Evolutionary conservation across 2,113 vertebrate species (phyloP).

Genomic region (Aramus guarauna): DNA sequence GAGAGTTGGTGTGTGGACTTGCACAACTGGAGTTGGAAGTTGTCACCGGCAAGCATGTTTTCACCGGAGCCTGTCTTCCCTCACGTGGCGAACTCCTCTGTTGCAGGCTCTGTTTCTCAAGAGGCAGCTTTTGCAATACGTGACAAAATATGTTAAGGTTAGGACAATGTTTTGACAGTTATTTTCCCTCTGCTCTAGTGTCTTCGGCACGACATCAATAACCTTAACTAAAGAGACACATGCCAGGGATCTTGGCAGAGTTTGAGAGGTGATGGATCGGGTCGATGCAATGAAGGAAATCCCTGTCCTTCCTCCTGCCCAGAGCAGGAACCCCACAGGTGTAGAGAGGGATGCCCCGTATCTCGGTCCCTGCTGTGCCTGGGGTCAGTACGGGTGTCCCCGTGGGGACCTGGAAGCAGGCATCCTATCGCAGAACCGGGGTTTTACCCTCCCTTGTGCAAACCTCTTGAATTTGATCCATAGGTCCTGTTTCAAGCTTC

Average conservation of each 20-base stretch:
- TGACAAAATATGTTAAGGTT: not conserved
- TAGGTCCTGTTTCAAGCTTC: not conserved
- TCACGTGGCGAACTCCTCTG: rapidly evolving
- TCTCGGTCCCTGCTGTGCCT: not conserved
- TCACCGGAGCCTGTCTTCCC: not conserved
- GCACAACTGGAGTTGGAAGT: not conserved
- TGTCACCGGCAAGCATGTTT: not conserved
- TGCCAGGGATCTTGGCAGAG: not conserved
- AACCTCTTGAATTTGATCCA: not conserved
- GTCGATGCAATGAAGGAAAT: not conserved
- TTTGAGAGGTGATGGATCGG: not conserved
- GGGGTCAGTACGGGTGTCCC: rapidly evolving
- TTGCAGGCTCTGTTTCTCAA: not conserved
- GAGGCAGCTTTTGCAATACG: not conserved
- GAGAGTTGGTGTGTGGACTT: not conserved
- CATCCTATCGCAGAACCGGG: not conserved
- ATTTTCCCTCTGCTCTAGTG: not conserved
- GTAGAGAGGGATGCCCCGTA: not conserved
- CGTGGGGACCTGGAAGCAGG: rapidly evolving
- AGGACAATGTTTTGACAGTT: not conserved
- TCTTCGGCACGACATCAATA: not conserved
- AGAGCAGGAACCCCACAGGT: not conserved
- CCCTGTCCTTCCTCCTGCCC: not conserved
- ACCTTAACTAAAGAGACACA: not conserved
- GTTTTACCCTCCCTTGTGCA: not conserved